Percentiles rank a stretch among this genome's conserved stretches.
Evolutionary conservation across 2,113 vertebrate genomes (phyloP).

Genomic region (Oncorhynchus masou): DNA sequence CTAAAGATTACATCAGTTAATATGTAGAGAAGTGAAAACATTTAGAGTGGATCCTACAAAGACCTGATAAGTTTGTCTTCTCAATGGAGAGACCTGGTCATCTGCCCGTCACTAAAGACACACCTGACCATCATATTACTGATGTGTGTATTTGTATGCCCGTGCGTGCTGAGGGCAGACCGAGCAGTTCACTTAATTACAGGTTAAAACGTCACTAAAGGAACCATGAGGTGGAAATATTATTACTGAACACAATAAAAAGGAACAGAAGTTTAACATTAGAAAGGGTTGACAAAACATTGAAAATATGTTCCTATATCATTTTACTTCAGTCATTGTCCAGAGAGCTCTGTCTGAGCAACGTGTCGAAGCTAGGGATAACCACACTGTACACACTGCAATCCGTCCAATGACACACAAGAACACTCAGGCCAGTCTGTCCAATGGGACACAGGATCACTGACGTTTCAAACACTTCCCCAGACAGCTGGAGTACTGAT

Average conservation of each 20-base stretch:
- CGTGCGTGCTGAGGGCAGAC: neutral
- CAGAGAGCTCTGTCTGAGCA: constrained; percentile 42
- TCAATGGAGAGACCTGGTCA: neutral
- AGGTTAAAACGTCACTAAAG: neutral
- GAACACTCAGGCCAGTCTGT: constrained; percentile 26
- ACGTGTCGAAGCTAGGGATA: constrained; percentile 35
- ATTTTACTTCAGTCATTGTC: constrained; percentile 43
- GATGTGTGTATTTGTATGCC: no score
- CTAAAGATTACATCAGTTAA: constrained; percentile 43
- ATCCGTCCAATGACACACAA: neutral
- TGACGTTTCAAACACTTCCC: neutral
- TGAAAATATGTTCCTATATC: constrained; percentile 54
- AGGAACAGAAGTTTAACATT: neutral
- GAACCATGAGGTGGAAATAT: neutral
- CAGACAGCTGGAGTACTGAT: neutral
- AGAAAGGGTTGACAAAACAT: constrained; percentile 1
- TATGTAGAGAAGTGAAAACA: constrained; percentile 1
- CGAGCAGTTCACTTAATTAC: neutral
- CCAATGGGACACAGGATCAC: constrained; percentile 17
- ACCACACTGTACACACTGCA: constrained; percentile 32
- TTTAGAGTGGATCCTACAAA: neutral
- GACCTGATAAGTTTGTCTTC: no score
- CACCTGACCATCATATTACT: no score
- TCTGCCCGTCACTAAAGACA: no score
- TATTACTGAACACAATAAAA: neutral